These are phyloP conservation scores for Actinostola sp. DNA, from an alignment of 92 coral and sea anemone genomes.

Conservation along the genomic window DNA sequence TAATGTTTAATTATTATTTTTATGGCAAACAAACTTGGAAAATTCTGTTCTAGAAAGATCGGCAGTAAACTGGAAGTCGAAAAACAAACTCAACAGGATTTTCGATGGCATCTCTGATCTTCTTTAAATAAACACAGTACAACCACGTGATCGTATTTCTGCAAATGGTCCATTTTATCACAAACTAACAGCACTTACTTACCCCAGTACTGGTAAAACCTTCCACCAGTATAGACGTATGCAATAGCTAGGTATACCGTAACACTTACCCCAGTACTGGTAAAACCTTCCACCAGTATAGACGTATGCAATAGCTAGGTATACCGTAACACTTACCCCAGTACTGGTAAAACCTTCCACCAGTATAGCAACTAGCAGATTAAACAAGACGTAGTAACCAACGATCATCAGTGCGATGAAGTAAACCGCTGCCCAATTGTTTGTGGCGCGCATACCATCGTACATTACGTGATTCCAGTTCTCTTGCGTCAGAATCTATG, in stretches of 20 bases:
- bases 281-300: too few relatives aligned
- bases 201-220: slow-evolving; percentile 5
- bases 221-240: background rate
- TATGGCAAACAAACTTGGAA: too few relatives aligned
- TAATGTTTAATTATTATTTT: too few relatives aligned
- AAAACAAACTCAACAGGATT: too few relatives aligned
- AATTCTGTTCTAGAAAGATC: too few relatives aligned
- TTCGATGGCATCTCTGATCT: too few relatives aligned
- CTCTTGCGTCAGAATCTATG: slow-evolving; percentile 89
- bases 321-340: slow-evolving; percentile 57
- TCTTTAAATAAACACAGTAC: too few relatives aligned
- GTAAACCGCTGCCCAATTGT: slow-evolving; percentile 91
- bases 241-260: background rate
- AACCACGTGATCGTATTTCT: too few relatives aligned
- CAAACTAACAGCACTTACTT: background rate
- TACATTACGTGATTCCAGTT: slow-evolving; percentile 97
- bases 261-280: slow-evolving; percentile 71
- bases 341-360: slow-evolving; percentile 96
- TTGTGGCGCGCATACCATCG: slow-evolving; percentile 87
- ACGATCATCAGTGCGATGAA: slow-evolving; percentile 86
- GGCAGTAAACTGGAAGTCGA: too few relatives aligned
- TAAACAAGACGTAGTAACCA: slow-evolving; percentile 92
- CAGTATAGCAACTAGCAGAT: slow-evolving; percentile 91
- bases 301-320: background rate
- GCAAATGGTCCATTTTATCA: background rate